Evolutionary conservation across 2,113 vertebrate species (phyloP), one percentile per base, ranked within the genome.

Genomic region (Hippoglossus stenolepis): DNA sequence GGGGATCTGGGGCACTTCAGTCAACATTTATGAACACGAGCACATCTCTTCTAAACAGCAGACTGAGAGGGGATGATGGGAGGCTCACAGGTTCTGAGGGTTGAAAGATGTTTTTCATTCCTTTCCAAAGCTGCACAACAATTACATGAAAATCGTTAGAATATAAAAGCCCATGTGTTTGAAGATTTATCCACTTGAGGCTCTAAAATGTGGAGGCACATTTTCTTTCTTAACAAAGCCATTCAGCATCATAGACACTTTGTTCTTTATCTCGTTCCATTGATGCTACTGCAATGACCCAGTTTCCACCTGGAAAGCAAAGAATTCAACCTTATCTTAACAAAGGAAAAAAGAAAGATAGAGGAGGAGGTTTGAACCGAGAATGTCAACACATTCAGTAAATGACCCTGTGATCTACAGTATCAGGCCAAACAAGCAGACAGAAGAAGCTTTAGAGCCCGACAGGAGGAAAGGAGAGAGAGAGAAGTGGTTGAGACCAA

Each of bases 21-120:
- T 73, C 49, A 75, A 71, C 70, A 64, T 68, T 64, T 49, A 75
- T 80, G 45, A 82, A 59, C 14, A 13, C 3, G 43, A 45, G 12
- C 43, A 45, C 47, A 3, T 49, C 47, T 49, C 31, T 43, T 13
- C 13, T 13, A 43, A 43, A 43, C 40, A 43, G 40, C 40, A 43
- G 40, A 43, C n/a, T 23, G 23, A 23, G 23, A 12, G 3, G 43
- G 43, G 4, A 13, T 45, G 35, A 35, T 35, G 35, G 8, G 35
- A 38, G 38, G 10, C 38, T 38, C 38, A 31, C 38, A 31, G 31
- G 38, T 9, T 7, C 38, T 38, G 38, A 10, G 38, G 38, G 38
- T 38, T 38, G 7, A 45, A 15, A 45, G 43, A 45, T 45, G 43
- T 4, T 53, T 20, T 53, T 11, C 12, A 4, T 45, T 15, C 2